Evolutionary conservation across 2,888 invertebrate species (phyloP).

Genomic region (Tachina lurida): DNA sequence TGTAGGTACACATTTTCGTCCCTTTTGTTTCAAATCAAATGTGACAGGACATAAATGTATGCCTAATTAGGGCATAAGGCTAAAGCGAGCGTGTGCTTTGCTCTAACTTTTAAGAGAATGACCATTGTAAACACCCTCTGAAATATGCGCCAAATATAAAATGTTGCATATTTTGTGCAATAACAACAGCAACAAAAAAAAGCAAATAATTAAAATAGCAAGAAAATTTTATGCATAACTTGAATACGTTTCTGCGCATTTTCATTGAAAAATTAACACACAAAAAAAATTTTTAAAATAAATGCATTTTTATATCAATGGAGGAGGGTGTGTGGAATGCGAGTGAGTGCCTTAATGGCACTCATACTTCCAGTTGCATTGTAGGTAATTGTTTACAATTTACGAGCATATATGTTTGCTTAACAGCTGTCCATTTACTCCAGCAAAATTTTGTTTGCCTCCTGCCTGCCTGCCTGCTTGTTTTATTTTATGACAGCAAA

Average conservation of each 20-base stretch:
- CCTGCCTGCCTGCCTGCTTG: background rate
- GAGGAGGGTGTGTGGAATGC: slow-evolving; percentile 33
- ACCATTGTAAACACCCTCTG: slow-evolving; percentile 46
- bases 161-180: slow-evolving; percentile 53
- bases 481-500: slow-evolving; percentile 38
- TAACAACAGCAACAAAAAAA: background rate
- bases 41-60: slow-evolving; percentile 29
- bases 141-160: slow-evolving; percentile 26
- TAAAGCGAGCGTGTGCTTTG: background rate
- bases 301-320: slow-evolving; percentile 17
- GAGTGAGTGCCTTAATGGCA: slow-evolving; percentile 48
- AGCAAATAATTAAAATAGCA: slow-evolving; percentile 33
- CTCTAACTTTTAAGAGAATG: background rate
- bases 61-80: slow-evolving; percentile 32
- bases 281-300: slow-evolving; percentile 27
- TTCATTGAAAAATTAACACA: slow-evolving; percentile 46
- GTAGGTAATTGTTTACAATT: slow-evolving; percentile 30
- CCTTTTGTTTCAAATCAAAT: background rate
- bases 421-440: slow-evolving; percentile 46
- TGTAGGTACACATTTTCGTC: too few relatives aligned
- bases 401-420: slow-evolving; percentile 2
- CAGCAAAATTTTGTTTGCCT: background rate
- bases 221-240: slow-evolving; percentile 28
- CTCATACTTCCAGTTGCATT: slow-evolving; percentile 45
- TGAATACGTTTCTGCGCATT: slow-evolving; percentile 23